These are phyloP conservation scores for Cirrhinus molitorella DNA, from an alignment of 2,797 vertebrate genomes.

Conservation along the genomic window DNA sequence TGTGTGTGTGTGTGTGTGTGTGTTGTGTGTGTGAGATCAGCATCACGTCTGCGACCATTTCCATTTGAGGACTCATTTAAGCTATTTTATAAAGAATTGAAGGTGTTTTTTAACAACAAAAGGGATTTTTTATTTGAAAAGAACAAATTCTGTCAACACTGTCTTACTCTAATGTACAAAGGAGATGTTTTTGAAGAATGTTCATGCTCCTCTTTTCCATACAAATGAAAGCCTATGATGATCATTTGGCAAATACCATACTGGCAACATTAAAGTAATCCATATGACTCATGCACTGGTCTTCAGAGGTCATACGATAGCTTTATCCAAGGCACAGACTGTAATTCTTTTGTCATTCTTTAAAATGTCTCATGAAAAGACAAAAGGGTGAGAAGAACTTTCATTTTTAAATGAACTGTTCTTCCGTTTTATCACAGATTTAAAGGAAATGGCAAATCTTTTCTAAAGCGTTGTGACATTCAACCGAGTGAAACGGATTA, in stretches of 20 bases:
- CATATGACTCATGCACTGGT: too few relatives aligned
- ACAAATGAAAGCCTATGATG: background rate
- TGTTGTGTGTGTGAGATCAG: constrained; percentile 12
- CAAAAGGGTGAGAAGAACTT: background rate
- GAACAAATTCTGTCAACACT: background rate
- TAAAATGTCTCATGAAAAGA: background rate
- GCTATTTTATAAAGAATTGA: background rate
- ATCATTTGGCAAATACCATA: background rate
- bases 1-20: constrained; percentile 16
- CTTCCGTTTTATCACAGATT: background rate
- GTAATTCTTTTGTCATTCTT: background rate
- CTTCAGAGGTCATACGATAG: background rate
- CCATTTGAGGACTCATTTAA: background rate
- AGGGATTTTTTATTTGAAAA: background rate
- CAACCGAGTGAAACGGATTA: background rate
- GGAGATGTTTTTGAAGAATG: background rate
- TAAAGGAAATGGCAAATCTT: background rate
- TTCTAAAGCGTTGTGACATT: background rate
- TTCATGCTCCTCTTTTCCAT: constrained; percentile 5
- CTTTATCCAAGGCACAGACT: background rate
- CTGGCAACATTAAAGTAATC: background rate
- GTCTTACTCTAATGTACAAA: background rate
- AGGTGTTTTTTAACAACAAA: background rate
- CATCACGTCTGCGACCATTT: background rate
- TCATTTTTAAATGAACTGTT: background rate